Base-by-base conservation (phyloP, 2,888 invertebrate genomes). In the Timema cristinae region DNA sequence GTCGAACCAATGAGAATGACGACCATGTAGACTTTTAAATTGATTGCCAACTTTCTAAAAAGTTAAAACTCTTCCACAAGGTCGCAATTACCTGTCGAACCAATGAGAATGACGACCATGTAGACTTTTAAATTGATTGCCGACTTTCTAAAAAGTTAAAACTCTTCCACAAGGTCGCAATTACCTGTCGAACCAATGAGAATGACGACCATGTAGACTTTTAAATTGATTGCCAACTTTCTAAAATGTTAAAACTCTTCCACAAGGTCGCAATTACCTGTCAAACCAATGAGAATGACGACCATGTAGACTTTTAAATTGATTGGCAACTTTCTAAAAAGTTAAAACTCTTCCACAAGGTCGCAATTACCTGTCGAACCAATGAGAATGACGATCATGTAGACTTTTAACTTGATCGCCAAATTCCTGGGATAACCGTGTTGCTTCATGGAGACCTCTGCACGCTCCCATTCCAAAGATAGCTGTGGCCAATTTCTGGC, bases 401-500 rank as follows among this genome's bases (percentile, higher is more conserved):
- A n/a, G 4, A 61, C 13, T 56, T 59, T 52, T 6, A 73, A 16
- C 32, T 63, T 72, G 16, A n/a, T 13, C 5, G 51, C 50, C n/a
- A 74, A 50, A 56, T 66, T 49, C 16, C 11, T 67, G 6, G 72
- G 71, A 15, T 56, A 59, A 8, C 71, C 71, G 50, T 71, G 61
- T 13, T n/a, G 68, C 32, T 48, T 61, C 15, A 61, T 56, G 68
- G 15, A 48, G 0, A 13, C 32, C 59, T 71, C 71, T 59, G 61
- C 49, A 15, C 50, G n/a, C 15, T 71, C 67, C 71, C 71, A 71
- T 48, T 82, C 79, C 66, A 79, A 69, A 78, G 84, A 83, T 50
- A 88, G 79, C n/a, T 77, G 77, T 6, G 86, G 86, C 87, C 87
- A 88, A 70, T 84, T 80, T 48, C 80, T 81, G 0, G 86, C 86